A percentile compares a stretch with the other conserved stretches of the same genome.
phyloP scores from a whole-genome alignment of 2,797 vertebrate genomes.

The Odontamblyopus rebecca region DNA sequence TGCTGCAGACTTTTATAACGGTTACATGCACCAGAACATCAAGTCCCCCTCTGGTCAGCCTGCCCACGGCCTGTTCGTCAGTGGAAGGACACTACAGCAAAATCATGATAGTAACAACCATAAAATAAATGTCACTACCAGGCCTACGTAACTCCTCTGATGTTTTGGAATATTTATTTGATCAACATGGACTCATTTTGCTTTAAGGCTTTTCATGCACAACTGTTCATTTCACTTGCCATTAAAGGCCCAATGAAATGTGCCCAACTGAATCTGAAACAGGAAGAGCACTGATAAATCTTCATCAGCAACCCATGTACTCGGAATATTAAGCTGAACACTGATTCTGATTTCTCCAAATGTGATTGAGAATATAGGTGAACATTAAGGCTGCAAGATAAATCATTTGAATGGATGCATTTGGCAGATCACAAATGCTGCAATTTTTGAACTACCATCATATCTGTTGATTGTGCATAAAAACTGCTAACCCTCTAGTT shows the following conservation, averaged over 20 bases:
- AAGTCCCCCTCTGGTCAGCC: conserved; percentile 31
- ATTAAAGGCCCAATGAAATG: not conserved
- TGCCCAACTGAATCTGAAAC: not conserved
- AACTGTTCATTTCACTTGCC: not conserved
- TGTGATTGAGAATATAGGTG: not conserved
- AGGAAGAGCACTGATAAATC: not conserved
- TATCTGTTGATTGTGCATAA: no score
- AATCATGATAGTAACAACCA: not conserved
- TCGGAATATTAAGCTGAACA: no score
- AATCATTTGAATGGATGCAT: no score
- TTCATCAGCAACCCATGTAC: not conserved
- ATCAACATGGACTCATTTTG: not conserved
- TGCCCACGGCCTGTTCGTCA: conserved; percentile 78
- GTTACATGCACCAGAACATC: conserved; percentile 86
- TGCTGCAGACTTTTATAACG: conserved; percentile 93
- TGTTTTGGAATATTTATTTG: not conserved
- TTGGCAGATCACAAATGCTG: no score
- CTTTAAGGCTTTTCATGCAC: not conserved
- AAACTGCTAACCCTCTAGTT: no score
- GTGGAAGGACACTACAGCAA: conserved; percentile 52
- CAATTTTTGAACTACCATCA: no score
- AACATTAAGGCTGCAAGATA: no score
- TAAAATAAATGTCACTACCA: not conserved
- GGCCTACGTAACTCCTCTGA: not conserved
- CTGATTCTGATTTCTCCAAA: not conserved